A percentile compares a stretch with the other conserved stretches of the same genome.
Evolutionary conservation across 1,140 invertebrate genomes (phyloP).

Genomic region (Eubasilissa regina): DNA sequence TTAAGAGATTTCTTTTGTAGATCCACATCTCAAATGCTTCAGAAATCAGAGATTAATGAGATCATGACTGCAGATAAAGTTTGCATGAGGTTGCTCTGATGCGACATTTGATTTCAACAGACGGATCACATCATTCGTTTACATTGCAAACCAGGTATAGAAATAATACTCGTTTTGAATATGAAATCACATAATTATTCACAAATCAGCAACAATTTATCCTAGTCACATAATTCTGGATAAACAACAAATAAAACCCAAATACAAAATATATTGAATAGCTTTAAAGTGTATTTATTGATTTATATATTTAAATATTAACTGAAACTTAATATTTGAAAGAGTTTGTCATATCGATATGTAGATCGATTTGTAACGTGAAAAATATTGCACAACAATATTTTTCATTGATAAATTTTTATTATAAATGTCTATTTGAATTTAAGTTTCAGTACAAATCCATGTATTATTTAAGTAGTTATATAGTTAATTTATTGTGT

Average conservation of each 20-base stretch:
- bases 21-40: too few relatives aligned
- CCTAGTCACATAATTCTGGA: conserved; percentile 40
- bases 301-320: conserved; percentile 30
- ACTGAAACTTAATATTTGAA: conserved; percentile 46
- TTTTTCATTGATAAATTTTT: neutral
- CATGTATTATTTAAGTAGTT: neutral
- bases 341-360: neutral
- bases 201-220: conserved; percentile 36
- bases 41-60: too few relatives aligned
- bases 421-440: conserved; percentile 16
- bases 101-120: too few relatives aligned
- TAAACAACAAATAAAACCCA: conserved; percentile 20
- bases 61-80: too few relatives aligned
- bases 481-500: conserved; percentile 1
- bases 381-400: neutral
- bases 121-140: too few relatives aligned
- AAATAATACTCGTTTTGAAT: too few relatives aligned
- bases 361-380: neutral
- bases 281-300: conserved; percentile 4
- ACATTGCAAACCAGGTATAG: too few relatives aligned
- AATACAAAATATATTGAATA: conserved; percentile 20
- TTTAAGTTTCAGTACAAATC: conserved; percentile 37
- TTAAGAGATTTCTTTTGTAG: too few relatives aligned
- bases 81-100: too few relatives aligned
- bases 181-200: neutral